Evolutionary conservation across 1,140 invertebrate genomes (phyloP), one percentile per base, ranked within the genome.

Genomic region (Caenorhabditis brenneri): DNA sequence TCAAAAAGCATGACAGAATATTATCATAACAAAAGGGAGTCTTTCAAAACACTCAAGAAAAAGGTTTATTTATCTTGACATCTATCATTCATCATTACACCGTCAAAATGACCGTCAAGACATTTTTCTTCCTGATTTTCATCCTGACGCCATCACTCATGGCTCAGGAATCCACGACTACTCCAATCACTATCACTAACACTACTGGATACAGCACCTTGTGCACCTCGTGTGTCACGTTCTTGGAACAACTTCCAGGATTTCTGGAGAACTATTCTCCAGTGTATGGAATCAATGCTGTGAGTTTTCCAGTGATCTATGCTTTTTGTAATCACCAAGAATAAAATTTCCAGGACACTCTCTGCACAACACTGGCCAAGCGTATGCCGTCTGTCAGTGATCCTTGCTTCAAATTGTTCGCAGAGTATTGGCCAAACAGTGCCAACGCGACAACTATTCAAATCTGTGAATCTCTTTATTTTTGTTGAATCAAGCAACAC

Each of bases 261-360:
- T 65, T 65, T 36, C n/a, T 65, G 60, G 60, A 65, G 2, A 65
- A 65, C 19, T 65, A 65, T 24, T 65, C 60, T 1, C 60, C 60
- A 19, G 16, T n/a, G 2, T 5, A 7, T 3, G 60, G 60, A 3
- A 65, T 65, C n/a, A 19, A 65, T 65, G 60, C 60, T 29, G 60
- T 36, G 19, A 65, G 60, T 5, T 36, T n/a, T n/a, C n/a, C n/a
- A n/a, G n/a, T n/a, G 2, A 12, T 27, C 29, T 31, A 7, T 58
- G 27, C 29, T 9, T 53, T n/a, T 53, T 53, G 7, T 7, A 53
- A 24, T 53, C 6, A 7, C 12, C 27, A 9, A 12, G 6, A 27
- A 58, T 29, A 19, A 65, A 16, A 36, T 19, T 65, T 65, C 9
- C 60, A 39, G 60, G n/a, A 22, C 31, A 65, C 60, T 19, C 60